phyloP scores from a whole-genome alignment of 2,888 invertebrate species.

The Acleris holmiana region DNA sequence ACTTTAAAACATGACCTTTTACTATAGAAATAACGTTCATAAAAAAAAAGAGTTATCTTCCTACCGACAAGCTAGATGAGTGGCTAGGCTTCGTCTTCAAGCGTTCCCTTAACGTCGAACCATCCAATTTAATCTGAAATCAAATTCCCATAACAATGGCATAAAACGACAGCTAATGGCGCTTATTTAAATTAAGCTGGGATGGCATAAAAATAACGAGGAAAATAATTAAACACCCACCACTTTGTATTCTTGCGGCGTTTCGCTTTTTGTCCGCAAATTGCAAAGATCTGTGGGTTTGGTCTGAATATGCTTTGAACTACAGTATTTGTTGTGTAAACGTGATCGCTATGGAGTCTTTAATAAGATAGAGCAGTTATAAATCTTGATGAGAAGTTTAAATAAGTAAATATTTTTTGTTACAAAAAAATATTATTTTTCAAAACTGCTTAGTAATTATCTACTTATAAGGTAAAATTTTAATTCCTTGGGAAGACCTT shows the following conservation, averaged over 20 bases:
- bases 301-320: slow-evolving; percentile 50
- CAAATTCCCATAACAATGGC: slow-evolving; percentile 30
- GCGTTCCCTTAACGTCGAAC: neutral
- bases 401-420: too few species aligned
- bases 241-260: slow-evolving; percentile 64
- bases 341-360: slow-evolving; percentile 7
- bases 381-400: too few species aligned
- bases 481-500: too few species aligned
- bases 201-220: slow-evolving; percentile 46
- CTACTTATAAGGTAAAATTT: too few species aligned
- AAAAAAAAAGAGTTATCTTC: too few species aligned
- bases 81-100: slow-evolving; percentile 7
- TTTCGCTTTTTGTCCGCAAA: slow-evolving; percentile 64
- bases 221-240: slow-evolving; percentile 63
- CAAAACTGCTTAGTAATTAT: too few species aligned
- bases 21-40: too few species aligned
- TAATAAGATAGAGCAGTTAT: too few species aligned
- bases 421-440: too few species aligned
- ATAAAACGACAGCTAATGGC: slow-evolving; percentile 33
- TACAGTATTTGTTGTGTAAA: slow-evolving; percentile 39
- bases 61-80: too few species aligned
- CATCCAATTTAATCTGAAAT: slow-evolving; percentile 25
- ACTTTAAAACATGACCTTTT: too few species aligned
- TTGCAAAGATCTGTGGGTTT: slow-evolving; percentile 60
- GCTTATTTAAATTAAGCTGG: slow-evolving; percentile 33